Evolutionary conservation across 2,113 vertebrate species (phyloP), one percentile per base, ranked within the genome.

Genomic region (Equus przewalskii): DNA sequence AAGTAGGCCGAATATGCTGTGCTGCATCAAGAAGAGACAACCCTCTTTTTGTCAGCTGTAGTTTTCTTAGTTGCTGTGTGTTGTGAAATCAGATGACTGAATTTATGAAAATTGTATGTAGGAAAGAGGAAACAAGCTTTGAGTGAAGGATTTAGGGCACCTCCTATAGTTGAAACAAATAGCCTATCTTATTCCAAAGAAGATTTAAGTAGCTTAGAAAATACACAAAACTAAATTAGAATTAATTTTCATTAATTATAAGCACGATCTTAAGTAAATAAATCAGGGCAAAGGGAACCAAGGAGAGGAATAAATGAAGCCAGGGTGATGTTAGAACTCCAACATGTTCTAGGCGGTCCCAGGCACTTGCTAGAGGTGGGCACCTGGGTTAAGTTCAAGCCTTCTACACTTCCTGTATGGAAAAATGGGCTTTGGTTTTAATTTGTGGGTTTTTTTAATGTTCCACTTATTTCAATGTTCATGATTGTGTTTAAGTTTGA

Each of bases 61-160:
- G 56, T 85, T 62, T 85, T 87, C 87, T 83, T 24, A 51, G 36
- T 86, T 73, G 28, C 80, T 83, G 3, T 95, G 73, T 41, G 44
- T 30, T 79, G 12, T 95, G 26, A 90, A 96, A 94, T 76, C 26
- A 24, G 64, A 92, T 72, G 75, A 60, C 22, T 87, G 56, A 92
- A 65, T 80, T 78, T 86, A 80, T 86, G 89, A 89, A 95, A 94
- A 89, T 28, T 51, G 22, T 64, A 86, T 4, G 22, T 6, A 94
- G 70, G 89, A 83, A 60, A 81, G 30, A 91, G 33, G 18, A 88
- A 97, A 33, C 11, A 69, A 67, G 33, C 54, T 92, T 89, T 60
- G 80, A 97, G 2, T 93, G 72, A 90, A 70, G 28, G 56, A 95
- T 91, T 94, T 67, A 91, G 58, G 41, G 60, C 36, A 85, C 24